Evolutionary conservation across 2,888 invertebrate genomes (phyloP).

Genomic region (Nephrotoma flavescens): DNA sequence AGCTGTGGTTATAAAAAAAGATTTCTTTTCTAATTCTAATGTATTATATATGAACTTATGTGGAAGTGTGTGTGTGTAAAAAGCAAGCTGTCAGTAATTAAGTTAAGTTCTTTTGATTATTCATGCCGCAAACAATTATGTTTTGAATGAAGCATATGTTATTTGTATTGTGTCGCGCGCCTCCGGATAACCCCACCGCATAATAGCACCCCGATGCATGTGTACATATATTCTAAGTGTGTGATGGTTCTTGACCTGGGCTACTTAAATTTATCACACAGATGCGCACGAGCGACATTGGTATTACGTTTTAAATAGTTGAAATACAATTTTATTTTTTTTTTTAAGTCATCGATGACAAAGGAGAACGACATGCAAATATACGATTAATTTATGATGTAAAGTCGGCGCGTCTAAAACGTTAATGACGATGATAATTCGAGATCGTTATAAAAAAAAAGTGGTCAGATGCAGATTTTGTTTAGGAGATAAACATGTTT

Average conservation of each 20-base stretch:
- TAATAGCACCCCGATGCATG: background rate
- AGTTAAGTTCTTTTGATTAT: background rate
- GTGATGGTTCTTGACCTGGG: background rate
- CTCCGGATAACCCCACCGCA: background rate
- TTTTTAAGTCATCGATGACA: background rate
- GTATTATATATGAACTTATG: background rate
- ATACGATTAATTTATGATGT: background rate
- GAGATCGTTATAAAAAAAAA: background rate
- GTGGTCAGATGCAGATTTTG: background rate
- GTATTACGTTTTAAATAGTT: background rate
- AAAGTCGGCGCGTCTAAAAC: background rate
- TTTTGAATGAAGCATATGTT: background rate
- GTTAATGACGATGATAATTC: background rate
- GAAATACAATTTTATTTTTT: background rate
- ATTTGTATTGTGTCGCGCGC: background rate
- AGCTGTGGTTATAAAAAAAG: background rate
- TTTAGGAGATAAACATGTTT: background rate
- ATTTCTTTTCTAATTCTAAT: background rate
- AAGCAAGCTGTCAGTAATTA: background rate
- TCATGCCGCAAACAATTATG: background rate
- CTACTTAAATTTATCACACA: background rate
- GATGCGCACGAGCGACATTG: background rate
- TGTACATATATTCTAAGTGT: background rate
- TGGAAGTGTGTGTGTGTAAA: background rate
- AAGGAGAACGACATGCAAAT: background rate